A percentile compares a stretch with the other conserved stretches of the same genome.
phyloP scores from a whole-genome alignment of 1,140 invertebrate species.

The Diabrotica undecimpunctata region DNA sequence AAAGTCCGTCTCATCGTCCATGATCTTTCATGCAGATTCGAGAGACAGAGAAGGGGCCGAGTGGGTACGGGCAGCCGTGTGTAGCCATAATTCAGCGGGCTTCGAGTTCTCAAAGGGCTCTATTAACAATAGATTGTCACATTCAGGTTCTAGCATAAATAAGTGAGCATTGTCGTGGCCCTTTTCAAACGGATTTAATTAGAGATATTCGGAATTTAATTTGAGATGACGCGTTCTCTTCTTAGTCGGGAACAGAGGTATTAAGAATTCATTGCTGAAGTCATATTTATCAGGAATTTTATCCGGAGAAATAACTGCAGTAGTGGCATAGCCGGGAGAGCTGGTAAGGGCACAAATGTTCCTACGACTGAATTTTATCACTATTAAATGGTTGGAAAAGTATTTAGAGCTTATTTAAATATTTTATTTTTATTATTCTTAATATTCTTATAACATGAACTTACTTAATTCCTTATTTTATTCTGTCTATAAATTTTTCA shows the following conservation, averaged over 20 bases:
- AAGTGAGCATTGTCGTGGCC: slow-evolving; percentile 26
- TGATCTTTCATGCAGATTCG: slow-evolving; percentile 9
- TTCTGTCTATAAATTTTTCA: too few relatives aligned
- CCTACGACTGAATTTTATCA: too few relatives aligned
- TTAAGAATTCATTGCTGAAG: slow-evolving; percentile 7
- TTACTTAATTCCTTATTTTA: too few relatives aligned
- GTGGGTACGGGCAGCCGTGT: slow-evolving; percentile 8
- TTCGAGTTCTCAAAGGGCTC: slow-evolving; percentile 20
- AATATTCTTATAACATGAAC: too few relatives aligned
- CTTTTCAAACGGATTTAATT: slow-evolving; percentile 13
- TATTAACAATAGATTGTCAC: slow-evolving; percentile 32
- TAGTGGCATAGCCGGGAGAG: too few relatives aligned
- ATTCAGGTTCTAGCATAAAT: slow-evolving; percentile 31
- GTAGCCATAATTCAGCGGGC: slow-evolving; percentile 21
- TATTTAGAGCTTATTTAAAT: too few relatives aligned
- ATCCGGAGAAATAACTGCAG: background rate
- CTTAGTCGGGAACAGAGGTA: slow-evolving; percentile 9
- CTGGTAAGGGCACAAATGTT: too few relatives aligned
- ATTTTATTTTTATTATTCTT: too few relatives aligned
- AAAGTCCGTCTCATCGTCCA: background rate
- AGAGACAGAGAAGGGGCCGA: background rate
- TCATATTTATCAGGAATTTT: slow-evolving; percentile 22
- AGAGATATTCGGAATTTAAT: slow-evolving; percentile 22
- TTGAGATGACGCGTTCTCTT: slow-evolving; percentile 28
- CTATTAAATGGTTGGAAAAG: too few relatives aligned